These are phyloP conservation scores for Eurystomus glaucurus DNA, from an alignment of 2,797 vertebrate genomes.

Conservation along the genomic window DNA sequence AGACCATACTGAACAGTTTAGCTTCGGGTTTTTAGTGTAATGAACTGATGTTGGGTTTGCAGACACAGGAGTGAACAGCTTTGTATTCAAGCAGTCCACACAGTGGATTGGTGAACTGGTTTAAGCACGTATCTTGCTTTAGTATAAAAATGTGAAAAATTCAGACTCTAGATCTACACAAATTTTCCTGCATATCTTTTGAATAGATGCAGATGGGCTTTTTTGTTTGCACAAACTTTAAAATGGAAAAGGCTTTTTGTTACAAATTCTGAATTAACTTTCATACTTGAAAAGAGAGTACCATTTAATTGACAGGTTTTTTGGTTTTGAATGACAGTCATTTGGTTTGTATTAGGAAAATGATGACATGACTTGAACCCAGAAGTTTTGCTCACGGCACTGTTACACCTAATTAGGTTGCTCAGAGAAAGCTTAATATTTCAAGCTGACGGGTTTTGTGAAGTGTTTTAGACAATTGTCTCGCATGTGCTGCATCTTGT, in stretches of 20 bases:
- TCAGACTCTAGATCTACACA: neutral
- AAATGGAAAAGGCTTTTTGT: neutral
- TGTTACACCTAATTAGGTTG: neutral
- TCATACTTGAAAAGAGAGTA: neutral
- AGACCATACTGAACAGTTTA: neutral
- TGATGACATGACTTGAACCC: neutral
- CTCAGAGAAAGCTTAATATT: neutral
- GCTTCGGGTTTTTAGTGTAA: neutral
- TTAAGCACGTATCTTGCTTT: neutral
- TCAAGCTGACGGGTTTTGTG: neutral
- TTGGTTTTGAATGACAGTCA: no score
- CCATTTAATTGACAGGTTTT: neutral
- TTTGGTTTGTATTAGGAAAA: neutral
- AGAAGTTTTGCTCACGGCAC: neutral
- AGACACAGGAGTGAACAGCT: neutral
- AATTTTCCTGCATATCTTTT: neutral
- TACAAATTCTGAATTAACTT: neutral
- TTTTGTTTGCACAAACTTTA: neutral
- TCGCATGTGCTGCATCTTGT: rapidly evolving
- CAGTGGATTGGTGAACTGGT: neutral
- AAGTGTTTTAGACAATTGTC: neutral
- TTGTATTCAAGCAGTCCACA: neutral
- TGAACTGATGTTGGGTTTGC: neutral
- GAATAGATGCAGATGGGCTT: neutral
- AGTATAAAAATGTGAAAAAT: neutral